Evolutionary conservation across 2,797 vertebrate species (phyloP), one percentile per base, ranked within the genome.

Genomic region (Tenualosa thibaudeaui): DNA sequence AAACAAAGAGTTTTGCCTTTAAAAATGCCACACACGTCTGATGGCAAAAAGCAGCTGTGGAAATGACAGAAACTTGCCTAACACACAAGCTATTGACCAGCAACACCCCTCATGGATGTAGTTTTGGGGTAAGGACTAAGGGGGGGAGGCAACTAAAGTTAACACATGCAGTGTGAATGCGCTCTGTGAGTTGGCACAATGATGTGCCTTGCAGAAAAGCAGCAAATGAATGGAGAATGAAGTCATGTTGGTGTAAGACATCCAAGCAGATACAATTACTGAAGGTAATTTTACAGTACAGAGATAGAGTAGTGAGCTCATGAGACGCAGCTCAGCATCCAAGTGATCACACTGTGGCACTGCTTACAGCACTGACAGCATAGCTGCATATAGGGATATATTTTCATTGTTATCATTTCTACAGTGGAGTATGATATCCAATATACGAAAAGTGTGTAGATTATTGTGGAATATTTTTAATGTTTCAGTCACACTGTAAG

Each of bases 1-100:
- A 94, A 92, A 89, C 90, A n/a, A n/a, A n/a, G 92, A 92, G 90
- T 89, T 65, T 90, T 88, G 91, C 87, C 15, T 43, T 40, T 43
- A 40, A 75, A 75, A 75, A 68, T 7, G 68, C 31, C 68, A 75
- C 68, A 43, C 37, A 75, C 15, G 68, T 60, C 60, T 71, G 62
- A 84, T 78, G 53, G 60, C 84, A 78, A 22, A 85, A 84, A 84
- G 71, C 54, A 81, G 62, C 81, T 43, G 81, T 82, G 84, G 86
- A 87, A 88, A 86, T 84, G 86, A 89, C 68, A 88, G 85, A 88
- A 87, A 88, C 49, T 22, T 22, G 4, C 17, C 40, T 19, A 56
- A 22, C 19, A 54, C 83, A 60, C 87, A 89, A 87, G 85, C 81
- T 68, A 87, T 65, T 84, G 84, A 85, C 83, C 83, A 86, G 88